Base-by-base conservation (phyloP, 1,140 invertebrate genomes). In the Diachasma alloeum region DNA sequence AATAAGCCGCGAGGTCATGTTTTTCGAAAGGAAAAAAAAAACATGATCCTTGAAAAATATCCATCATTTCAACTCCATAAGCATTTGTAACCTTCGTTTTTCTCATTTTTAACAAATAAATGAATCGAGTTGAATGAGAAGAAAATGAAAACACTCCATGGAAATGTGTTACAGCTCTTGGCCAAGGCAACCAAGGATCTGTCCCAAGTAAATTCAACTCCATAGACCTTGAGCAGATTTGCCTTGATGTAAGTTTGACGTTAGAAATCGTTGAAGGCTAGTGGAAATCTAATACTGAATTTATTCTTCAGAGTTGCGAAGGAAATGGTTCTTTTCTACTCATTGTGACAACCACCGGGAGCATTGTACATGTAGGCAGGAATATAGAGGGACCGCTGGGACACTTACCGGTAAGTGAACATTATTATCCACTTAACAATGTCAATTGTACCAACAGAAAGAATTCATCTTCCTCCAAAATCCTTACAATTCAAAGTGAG, bases 321-420 rank as follows among this genome's bases (percentile, higher is more conserved):
- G 92, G 92, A 0, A 92, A 77, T 72, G 91, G 91, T 59, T 93
- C 93, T 11, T 97, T 96, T 82, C 90, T 97, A 70, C 86, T 98
- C 63, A 93, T 97, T 5, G 90, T 96, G 0, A 95, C 95, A 0
- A 93, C 94, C 75, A 92, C 92, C 75, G 97, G 96, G 0, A 94
- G 96, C 84, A 94, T 98, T 71, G 92, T 98, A n/a, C 95, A 97
- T 81, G 93, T 97, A 8, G 96, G 97, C 19, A 91, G 93, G 59
- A 95, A 95, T 77, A 93, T 98, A 4, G 94, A 96, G 80, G 92
- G 94, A 79, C 92, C 95, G 76, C 90, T 98, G 66, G 96, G 96
- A 56, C 95, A 97, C 86, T 92, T 93, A 70, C 95, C 97, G 92
- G 95, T 97, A 91, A 91, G 77, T 71, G n/a, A 73, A 67, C 24